phyloP scores from a whole-genome alignment of 2,797 vertebrate genomes.

The Linurgus olivaceus region DNA sequence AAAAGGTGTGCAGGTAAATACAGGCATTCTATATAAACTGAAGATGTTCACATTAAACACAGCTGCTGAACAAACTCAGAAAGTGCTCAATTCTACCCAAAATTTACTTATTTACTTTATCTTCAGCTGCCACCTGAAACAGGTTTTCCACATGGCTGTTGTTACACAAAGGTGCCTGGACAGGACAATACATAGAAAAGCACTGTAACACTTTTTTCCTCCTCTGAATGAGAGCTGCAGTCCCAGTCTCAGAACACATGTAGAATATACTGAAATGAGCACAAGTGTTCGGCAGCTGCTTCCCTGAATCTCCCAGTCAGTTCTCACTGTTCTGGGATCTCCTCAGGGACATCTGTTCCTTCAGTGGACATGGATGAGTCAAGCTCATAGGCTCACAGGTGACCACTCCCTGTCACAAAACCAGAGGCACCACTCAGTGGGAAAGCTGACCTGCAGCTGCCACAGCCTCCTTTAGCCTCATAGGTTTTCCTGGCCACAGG shows the following conservation, averaged over 20 bases:
- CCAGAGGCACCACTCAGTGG: neutral
- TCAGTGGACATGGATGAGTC: neutral
- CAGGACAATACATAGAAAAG: neutral
- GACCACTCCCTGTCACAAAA: neutral
- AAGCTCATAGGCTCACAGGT: neutral
- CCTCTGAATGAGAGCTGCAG: neutral
- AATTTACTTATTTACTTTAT: neutral
- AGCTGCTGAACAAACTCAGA: neutral
- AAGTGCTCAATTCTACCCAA: neutral
- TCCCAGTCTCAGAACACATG: neutral
- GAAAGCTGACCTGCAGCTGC: neutral
- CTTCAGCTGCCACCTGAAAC: neutral
- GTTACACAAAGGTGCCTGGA: neutral
- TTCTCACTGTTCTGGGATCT: neutral
- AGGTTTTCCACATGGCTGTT: neutral
- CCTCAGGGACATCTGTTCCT: neutral
- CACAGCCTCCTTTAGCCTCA: neutral
- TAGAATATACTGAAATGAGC: neutral
- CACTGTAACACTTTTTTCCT: neutral
- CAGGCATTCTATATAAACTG: neutral
- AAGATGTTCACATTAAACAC: neutral
- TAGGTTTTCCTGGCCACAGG: neutral
- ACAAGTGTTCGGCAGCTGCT: neutral
- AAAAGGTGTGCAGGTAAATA: neutral
- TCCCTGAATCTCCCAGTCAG: neutral